A percentile compares a stretch with the other conserved stretches of the same genome.
Evolutionary conservation across 2,888 invertebrate genomes (phyloP).

Genomic region (Tenthredo amoena): DNA sequence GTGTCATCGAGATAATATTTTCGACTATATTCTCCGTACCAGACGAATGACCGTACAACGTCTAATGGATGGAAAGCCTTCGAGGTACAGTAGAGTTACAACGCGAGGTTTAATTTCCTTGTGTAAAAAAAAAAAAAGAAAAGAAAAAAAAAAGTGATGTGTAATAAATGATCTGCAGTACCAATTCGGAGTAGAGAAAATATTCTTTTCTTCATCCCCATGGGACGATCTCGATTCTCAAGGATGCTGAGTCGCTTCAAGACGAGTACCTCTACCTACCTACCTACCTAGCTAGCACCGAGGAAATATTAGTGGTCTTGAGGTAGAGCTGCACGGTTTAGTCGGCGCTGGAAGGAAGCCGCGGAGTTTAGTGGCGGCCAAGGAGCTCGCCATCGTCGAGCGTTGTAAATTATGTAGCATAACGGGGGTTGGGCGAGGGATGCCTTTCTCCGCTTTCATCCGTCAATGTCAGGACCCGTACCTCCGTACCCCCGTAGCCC

Average conservation of each 20-base stretch:
- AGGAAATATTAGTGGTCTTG: conserved; percentile 4
- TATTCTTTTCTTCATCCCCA: conserved; percentile 52
- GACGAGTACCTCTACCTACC: not conserved
- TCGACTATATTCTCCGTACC: not conserved
- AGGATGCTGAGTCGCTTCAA: not conserved
- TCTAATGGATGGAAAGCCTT: not conserved
- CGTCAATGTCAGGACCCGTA: conserved; percentile 72
- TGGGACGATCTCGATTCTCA: conserved; percentile 55
- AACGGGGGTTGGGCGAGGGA: conserved; percentile 64
- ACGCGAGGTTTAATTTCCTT: not conserved
- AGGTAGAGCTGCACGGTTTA: conserved; percentile 17
- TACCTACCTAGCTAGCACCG: not conserved
- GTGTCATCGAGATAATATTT: not conserved
- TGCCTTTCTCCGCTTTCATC: conserved; percentile 71
- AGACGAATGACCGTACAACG: not conserved
- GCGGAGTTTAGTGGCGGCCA: conserved; percentile 34
- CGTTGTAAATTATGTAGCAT: conserved; percentile 74
- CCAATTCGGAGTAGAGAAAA: not conserved
- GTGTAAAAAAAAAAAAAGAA: not conserved
- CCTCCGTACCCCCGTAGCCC: conserved; percentile 55
- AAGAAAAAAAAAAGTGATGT: not conserved
- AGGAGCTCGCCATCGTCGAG: conserved; percentile 55
- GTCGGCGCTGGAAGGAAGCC: not conserved
- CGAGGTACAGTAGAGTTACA: not conserved
- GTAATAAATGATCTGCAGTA: not conserved